These are phyloP conservation scores for Pagetopsis macropterus DNA, from an alignment of 2,797 vertebrate genomes.

Conservation along the genomic window DNA sequence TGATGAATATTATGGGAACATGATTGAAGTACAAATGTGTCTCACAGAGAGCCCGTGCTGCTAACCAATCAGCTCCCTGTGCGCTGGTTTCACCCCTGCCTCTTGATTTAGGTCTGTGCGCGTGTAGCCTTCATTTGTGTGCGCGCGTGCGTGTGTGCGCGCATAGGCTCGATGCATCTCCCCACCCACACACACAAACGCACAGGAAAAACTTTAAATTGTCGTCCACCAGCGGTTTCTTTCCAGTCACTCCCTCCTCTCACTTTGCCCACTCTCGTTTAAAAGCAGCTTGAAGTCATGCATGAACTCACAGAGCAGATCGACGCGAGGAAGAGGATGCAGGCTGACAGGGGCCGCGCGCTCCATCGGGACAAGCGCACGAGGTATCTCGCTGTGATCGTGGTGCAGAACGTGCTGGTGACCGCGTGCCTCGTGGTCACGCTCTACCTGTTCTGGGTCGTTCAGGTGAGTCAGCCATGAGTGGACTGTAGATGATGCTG, in stretches of 20 bases:
- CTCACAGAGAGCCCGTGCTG: neutral
- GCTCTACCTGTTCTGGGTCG: slow-evolving; percentile 28
- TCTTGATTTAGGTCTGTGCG: neutral
- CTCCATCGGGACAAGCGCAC: slow-evolving; percentile 1
- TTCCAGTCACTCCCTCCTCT: slow-evolving; percentile 62
- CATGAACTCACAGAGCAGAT: slow-evolving; percentile 27
- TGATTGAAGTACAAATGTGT: neutral
- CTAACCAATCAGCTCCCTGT: slow-evolving; percentile 41
- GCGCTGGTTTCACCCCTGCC: slow-evolving; percentile 45
- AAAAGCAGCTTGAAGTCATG: slow-evolving; percentile 30
- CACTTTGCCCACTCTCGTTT: slow-evolving; percentile 18
- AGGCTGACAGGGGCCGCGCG: slow-evolving; percentile 30
- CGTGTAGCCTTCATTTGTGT: neutral
- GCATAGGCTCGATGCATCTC: slow-evolving; percentile 6
- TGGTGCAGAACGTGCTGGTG: slow-evolving; percentile 64
- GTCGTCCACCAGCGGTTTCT: slow-evolving; percentile 31
- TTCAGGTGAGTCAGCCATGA: slow-evolving; percentile 39
- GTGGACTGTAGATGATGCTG: neutral
- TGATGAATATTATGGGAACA: slow-evolving; percentile 33
- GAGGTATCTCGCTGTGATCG: slow-evolving; percentile 39
- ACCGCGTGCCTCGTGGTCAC: slow-evolving; percentile 47
- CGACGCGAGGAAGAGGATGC: slow-evolving; percentile 36
- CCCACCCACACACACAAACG: slow-evolving; percentile 36
- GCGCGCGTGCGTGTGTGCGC: no score
- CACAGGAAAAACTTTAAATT: slow-evolving; percentile 13